Evolutionary conservation across 2,113 vertebrate species (phyloP).

Genomic region (Kryptolebias marmoratus): DNA sequence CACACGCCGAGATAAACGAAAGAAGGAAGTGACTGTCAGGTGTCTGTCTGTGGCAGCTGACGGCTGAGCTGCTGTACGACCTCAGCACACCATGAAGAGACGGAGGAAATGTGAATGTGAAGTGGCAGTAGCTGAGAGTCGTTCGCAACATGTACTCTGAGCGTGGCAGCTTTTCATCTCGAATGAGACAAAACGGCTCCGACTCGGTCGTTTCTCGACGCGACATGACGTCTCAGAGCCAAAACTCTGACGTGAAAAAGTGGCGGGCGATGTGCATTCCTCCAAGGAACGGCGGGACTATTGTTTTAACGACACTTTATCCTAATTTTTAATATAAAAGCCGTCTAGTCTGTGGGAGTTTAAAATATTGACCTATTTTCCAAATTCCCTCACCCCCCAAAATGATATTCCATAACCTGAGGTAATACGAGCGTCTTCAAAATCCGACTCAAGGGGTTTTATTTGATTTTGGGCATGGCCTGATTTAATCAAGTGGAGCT

Average conservation of each 20-base stretch:
- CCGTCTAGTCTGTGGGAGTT: background rate
- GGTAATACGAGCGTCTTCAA: constrained; percentile 46
- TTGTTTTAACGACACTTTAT: constrained; percentile 18
- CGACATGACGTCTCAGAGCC: too few species aligned
- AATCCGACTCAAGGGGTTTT: constrained; percentile 57
- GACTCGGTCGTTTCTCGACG: too few species aligned
- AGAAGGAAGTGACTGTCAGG: constrained; percentile 36
- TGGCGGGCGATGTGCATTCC: too few species aligned
- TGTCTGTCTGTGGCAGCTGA: constrained; percentile 32
- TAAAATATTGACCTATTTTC: constrained; percentile 45
- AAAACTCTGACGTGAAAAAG: too few species aligned
- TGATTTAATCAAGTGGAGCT: constrained; percentile 71
- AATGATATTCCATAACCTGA: constrained; percentile 40
- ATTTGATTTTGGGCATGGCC: constrained; percentile 69
- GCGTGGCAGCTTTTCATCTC: too few species aligned
- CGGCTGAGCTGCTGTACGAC: constrained; percentile 3
- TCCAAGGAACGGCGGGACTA: background rate
- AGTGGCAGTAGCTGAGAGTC: too few species aligned
- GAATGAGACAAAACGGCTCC: too few species aligned
- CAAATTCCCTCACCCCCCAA: constrained; percentile 33
- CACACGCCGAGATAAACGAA: constrained; percentile 38
- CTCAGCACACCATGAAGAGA: constrained; percentile 5
- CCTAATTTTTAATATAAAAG: constrained; percentile 23
- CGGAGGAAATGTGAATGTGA: constrained; percentile 25
- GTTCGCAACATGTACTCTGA: too few species aligned